Evolutionary conservation across 1,140 invertebrate genomes (phyloP).

Genomic region (Coptotermes formosanus): DNA sequence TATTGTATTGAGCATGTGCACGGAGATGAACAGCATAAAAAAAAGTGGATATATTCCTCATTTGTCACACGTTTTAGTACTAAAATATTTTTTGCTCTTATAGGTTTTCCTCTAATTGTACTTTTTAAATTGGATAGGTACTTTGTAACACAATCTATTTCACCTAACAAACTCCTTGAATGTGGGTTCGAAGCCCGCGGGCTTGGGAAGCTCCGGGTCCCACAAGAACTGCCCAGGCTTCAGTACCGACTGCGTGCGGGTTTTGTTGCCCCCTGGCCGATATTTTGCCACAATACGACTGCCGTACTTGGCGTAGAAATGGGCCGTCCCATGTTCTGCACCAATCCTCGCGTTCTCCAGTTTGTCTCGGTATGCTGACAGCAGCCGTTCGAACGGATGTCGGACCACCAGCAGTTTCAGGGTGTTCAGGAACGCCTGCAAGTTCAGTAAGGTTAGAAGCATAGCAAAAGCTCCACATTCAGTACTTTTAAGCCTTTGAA

Average conservation of each 20-base stretch:
- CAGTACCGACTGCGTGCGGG: conserved; percentile 29
- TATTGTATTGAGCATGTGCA: too few species aligned
- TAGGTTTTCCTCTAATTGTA: too few species aligned
- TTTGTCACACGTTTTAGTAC: too few species aligned
- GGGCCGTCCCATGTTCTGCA: conserved; percentile 52
- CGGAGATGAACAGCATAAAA: too few species aligned
- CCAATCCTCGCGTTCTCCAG: conserved; percentile 54
- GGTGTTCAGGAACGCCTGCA: conserved; percentile 48
- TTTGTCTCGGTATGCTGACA: conserved; percentile 66
- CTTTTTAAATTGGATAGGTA: too few species aligned
- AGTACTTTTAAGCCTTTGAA: too few species aligned
- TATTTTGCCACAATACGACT: conserved; percentile 56
- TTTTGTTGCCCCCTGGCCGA: conserved; percentile 45
- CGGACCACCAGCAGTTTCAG: conserved; percentile 54
- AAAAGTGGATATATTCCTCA: too few species aligned
- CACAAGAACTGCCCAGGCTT: conserved; percentile 41
- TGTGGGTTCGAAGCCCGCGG: conserved; percentile 56
- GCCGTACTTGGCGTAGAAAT: conserved; percentile 60
- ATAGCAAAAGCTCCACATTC: too few species aligned
- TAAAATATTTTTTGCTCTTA: too few species aligned
- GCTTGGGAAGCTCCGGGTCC: conserved; percentile 41
- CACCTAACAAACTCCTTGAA: conserved; percentile 67
- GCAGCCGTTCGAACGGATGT: conserved; percentile 63
- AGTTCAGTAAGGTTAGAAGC: not conserved
- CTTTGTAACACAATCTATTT: not conserved